These are phyloP conservation scores for Brachyopa scutellaris DNA, from an alignment of 2,888 invertebrate genomes.

Conservation along the genomic window DNA sequence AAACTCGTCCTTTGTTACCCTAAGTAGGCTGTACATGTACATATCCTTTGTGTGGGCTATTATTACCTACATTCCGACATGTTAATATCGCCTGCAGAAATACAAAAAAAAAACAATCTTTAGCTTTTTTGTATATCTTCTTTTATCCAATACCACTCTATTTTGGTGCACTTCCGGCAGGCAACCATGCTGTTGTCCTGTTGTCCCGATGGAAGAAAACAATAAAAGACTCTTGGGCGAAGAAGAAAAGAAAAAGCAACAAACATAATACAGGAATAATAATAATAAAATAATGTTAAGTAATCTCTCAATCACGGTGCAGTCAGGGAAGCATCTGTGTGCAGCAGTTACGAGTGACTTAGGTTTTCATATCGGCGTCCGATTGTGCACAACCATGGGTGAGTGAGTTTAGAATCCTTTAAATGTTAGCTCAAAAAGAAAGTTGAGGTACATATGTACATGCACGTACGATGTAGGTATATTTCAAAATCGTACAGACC, in stretches of 20 bases:
- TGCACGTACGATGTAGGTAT: slow-evolving; percentile 16
- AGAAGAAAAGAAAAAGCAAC: slow-evolving; percentile 46
- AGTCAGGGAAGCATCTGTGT: slow-evolving; percentile 20
- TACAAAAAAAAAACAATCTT: slow-evolving; percentile 1
- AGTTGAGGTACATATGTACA: slow-evolving; percentile 42
- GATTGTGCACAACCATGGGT: slow-evolving; percentile 14
- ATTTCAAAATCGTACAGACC: too few species aligned
- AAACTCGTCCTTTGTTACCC: slow-evolving; percentile 42
- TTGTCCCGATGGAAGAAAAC: not conserved
- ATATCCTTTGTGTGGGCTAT: slow-evolving; percentile 50
- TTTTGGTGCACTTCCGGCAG: slow-evolving; percentile 56
- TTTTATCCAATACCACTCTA: slow-evolving; percentile 47
- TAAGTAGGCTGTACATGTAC: slow-evolving; percentile 25
- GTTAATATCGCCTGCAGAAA: slow-evolving; percentile 53
- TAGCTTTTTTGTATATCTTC: slow-evolving; percentile 12
- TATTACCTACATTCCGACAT: too few species aligned
- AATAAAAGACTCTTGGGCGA: slow-evolving; percentile 14
- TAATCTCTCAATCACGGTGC: slow-evolving; percentile 51
- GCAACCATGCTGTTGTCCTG: slow-evolving; percentile 40
- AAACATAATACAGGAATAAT: slow-evolving; percentile 63
- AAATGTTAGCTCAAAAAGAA: slow-evolving; percentile 35
- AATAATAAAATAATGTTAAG: slow-evolving; percentile 55
- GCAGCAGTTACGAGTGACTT: slow-evolving; percentile 37
- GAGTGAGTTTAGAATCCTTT: slow-evolving; percentile 45
- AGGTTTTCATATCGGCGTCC: slow-evolving; percentile 16